Evolutionary conservation across 2,888 invertebrate species (phyloP).

Genomic region (Enoplolaimus lenunculus): DNA sequence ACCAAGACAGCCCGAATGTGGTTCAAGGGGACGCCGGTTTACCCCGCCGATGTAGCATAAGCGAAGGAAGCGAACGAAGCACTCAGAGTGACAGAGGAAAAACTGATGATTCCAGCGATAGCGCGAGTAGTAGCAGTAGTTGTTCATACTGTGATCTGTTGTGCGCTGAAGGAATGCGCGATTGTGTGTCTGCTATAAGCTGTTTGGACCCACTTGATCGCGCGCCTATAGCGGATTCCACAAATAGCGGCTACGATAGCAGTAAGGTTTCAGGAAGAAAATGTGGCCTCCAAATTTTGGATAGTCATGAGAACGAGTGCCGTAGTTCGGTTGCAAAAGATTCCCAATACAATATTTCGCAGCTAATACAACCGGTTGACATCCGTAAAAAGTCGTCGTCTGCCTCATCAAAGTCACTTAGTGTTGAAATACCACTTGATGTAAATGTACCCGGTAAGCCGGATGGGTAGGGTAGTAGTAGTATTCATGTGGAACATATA

Average conservation of each 20-base stretch:
- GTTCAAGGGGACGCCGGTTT: too few relatives aligned
- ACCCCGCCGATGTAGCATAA: too few relatives aligned
- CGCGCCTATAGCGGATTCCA: background rate
- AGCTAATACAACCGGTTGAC: background rate
- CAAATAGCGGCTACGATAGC: background rate
- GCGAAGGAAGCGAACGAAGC: too few relatives aligned
- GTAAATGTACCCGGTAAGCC: conserved; percentile 27
- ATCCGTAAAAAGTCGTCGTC: background rate
- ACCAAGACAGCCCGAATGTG: too few relatives aligned
- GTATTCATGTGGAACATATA: too few relatives aligned
- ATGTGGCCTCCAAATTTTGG: background rate
- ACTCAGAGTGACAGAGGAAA: too few relatives aligned
- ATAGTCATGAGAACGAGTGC: background rate
- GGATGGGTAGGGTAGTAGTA: too few relatives aligned
- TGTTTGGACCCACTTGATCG: background rate
- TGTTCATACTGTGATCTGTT: background rate
- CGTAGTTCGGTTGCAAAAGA: background rate
- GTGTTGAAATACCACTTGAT: conserved; percentile 32
- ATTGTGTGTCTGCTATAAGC: background rate
- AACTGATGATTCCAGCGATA: too few relatives aligned
- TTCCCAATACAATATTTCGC: background rate
- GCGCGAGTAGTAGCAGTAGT: background rate
- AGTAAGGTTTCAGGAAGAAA: too few relatives aligned
- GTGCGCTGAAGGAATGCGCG: background rate
- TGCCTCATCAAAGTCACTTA: background rate